Conservation (phyloP, 2,113 vertebrate species). For the Archilochus colubris region DNA sequence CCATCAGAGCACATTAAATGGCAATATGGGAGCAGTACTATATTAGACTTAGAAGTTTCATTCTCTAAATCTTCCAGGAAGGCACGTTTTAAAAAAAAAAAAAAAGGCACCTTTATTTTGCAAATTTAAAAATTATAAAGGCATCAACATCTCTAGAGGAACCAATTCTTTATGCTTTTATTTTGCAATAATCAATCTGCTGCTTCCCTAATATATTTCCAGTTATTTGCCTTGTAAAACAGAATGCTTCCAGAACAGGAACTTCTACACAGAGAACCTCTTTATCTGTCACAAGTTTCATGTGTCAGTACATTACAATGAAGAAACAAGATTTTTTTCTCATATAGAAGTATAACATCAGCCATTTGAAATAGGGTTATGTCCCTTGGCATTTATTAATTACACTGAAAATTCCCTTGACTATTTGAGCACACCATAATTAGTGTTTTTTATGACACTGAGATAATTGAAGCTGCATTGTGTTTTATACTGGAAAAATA, state of each 20-base stretch:
- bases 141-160: not conserved
- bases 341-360: not conserved
- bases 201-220: not conserved
- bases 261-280: not conserved
- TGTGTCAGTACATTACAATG: not conserved
- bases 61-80: not conserved
- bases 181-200: not conserved
- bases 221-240: not conserved
- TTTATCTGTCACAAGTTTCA: not conserved
- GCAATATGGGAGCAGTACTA: not conserved
- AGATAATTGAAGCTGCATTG: not conserved
- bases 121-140: not conserved
- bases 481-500: not conserved
- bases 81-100: not conserved
- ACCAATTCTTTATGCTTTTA: not conserved
- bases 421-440: not conserved
- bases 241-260: not conserved
- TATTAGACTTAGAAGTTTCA: not conserved
- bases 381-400: constrained; percentile 51
- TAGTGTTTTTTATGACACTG: not conserved
- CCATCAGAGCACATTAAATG: not conserved
- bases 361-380: constrained; percentile 33
- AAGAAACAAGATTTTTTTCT: not conserved
- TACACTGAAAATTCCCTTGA: not conserved
- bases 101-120: not conserved